Base-by-base conservation (phyloP, 2,113 vertebrate genomes). In the Sprattus sprattus region DNA sequence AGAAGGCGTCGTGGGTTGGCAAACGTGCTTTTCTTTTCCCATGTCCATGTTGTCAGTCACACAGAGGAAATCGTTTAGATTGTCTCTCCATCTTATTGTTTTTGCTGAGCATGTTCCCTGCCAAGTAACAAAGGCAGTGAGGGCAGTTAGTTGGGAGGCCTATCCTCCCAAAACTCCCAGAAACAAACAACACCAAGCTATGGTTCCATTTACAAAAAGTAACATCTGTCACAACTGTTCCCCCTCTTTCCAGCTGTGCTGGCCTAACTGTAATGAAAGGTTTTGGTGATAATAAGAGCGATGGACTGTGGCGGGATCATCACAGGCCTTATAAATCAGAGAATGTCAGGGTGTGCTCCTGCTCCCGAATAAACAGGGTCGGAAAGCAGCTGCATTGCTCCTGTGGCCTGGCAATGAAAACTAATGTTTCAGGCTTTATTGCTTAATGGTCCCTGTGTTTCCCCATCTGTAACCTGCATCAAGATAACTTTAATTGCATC, bases 291-390 rank as follows among this genome's bases (percentile, higher is more conserved):
- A 81, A 87, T 89, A 83, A 83, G 45, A 64, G 64, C 75, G 46
- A 81, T 39, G 80, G 81, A 81, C 57, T 84, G n/a, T 87, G 50
- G n/a, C 81, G 25, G 45, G 49, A 47, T 83, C 81, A 47, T 86
- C 67, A 52, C 47, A 32, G 81, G 16, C 83, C 16, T 86, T 81
- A 71, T 87, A 89, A 87, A 88, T 85, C 81, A 85, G 32, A 81
- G 7, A 39, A 78, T 39, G 49, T 81, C 46, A 7, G 39, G 82
- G 49, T 44, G 22, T 1, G 45, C 75, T 75, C 22, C 45, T 83
- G 25, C 44, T 6, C 47, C 9, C 49, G 82, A 28, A 75, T 81
- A 67, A 80, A 83, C 52, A 49, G 57, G 83, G 39, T 39, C 1
- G 39, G 39, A 39, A 39, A 39, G 39, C 2, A 2, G 45, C 45